Evolutionary conservation across 2,797 vertebrate genomes (phyloP), one percentile per base, ranked within the genome.

Genomic region (Allobates femoralis): DNA sequence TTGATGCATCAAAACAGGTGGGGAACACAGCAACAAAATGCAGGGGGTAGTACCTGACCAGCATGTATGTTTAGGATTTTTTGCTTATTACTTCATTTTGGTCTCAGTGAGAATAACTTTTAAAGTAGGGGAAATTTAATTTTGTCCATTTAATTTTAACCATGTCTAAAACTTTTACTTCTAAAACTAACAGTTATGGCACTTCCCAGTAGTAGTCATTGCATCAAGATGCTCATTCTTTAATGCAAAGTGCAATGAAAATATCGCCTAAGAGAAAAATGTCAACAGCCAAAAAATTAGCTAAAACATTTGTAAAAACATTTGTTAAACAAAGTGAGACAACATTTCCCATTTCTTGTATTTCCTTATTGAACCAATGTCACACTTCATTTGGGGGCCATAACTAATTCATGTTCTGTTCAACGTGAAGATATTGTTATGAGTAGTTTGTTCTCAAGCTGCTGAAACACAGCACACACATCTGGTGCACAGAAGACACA

Each of bases 401-500:
- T 76, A 64, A 62, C 12, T 50, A 78, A 77, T 84, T 77, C 19
- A 64, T 84, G 83, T 77, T 84, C 58, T 77, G 37, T 66, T 7
- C 73, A 55, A 66, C 53, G 60, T 84, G 66, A 84, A 84, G 77
- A 77, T 55, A 84, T 77, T 84, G 74, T 55, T 84, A 53, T 84
- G 83, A 66, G 66, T 77, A 64, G 60, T 50, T 77, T 77, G 74
- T 66, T 60, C 46, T 78, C 62, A 78, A 84, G 41, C 56, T 84
- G 41, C 56, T 51, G 55, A 64, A 28, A 60, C 41, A 18, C 74
- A 78, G 73, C 28, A 18, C 73, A 55, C 83, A 84, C 83, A 84
- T 84, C 83, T 84, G 83, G 83, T 55, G 60, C 74, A 67, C 83
- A 84, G 73, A 84, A 77, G 82, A 84, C 73, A 84, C 58, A 84